These are phyloP conservation scores for Enteromius unitaeniatus DNA, from an alignment of 2,797 vertebrate species.

Conservation along the genomic window DNA sequence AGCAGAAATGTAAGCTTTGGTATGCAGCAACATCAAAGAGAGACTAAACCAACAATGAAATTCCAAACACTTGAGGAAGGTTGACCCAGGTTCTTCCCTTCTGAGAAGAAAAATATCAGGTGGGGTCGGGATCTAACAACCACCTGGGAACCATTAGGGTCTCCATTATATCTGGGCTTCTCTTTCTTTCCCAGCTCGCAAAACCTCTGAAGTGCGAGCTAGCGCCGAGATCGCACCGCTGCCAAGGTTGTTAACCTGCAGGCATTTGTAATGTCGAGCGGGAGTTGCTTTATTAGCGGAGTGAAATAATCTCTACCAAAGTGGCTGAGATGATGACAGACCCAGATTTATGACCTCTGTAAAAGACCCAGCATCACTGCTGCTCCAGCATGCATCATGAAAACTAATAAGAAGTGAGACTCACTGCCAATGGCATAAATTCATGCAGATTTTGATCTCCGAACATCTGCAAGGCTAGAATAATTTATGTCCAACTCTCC, in stretches of 20 bases:
- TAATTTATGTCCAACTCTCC: conserved; percentile 71
- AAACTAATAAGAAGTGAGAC: conserved; percentile 67
- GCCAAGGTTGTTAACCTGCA: conserved; percentile 68
- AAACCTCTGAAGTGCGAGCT: conserved; percentile 53
- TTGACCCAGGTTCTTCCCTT: conserved; percentile 33
- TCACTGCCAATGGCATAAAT: conserved; percentile 69
- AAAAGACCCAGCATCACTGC: conserved; percentile 58
- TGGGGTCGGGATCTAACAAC: conserved; percentile 55
- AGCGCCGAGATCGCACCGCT: conserved; percentile 51
- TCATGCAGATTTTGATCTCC: conserved; percentile 77
- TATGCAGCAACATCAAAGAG: conserved; percentile 58
- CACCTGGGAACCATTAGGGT: conserved; percentile 57
- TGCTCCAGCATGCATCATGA: conserved; percentile 67
- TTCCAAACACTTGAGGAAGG: conserved; percentile 53
- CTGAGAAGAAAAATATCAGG: conserved; percentile 57
- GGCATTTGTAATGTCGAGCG: conserved; percentile 66
- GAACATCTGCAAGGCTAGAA: conserved; percentile 73
- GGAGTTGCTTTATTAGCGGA: conserved; percentile 63
- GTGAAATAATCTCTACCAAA: conserved; percentile 66
- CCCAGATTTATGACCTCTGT: conserved; percentile 61
- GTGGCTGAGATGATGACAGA: conserved; percentile 55
- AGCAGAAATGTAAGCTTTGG: conserved; percentile 8
- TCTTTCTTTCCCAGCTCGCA: conserved; percentile 53
- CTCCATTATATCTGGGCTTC: conserved; percentile 58
- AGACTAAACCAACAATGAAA: conserved; percentile 54